Base-by-base conservation (phyloP, 2,113 vertebrate species). In the Bettongia penicillata region DNA sequence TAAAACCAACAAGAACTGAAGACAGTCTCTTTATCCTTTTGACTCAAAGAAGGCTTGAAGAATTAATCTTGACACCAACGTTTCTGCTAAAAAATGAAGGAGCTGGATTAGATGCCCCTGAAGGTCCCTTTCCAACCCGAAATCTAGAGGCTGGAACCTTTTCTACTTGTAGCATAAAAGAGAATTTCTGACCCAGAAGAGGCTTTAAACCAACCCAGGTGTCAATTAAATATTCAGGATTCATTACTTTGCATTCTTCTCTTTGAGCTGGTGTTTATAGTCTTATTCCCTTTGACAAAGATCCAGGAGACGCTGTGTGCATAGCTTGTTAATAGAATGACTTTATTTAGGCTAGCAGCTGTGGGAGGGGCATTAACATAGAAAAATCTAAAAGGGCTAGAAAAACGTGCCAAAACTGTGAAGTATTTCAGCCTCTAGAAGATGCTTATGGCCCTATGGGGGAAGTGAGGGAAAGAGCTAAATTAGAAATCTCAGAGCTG, bases 231-330 rank as follows among this genome's bases (percentile, higher is more conserved):
- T 48, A 28, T 49, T 24, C 25, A 31, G 48, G 48, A 50, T 43
- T 31, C 90, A 31, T 55, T 51, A 31, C 53, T 77, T 43, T 48
- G 11, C 10, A 91, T 94, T 19, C 25, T 47, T 37, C 22, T 93
- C 43, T 16, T 57, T 93, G 51, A 68, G 8, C 84, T 95, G 84
- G 43, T 93, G 23, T 52, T 90, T 93, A 10, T 93, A 84, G 14
- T 93, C 91, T 95, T 95, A 96, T 91, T 26, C 91, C 14, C 8
- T 92, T 94, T 92, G 23, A 8, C 94, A 94, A 96, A 24, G 90
- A 95, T 94, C 49, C 50, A 89, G 94, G 94, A 93, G 51, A 95
- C 89, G 49, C 24, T 31, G 23, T 5, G 5, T 52, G 37, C 68
- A 51, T 52, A 94, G 28, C 31, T 43, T 94, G 47, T 89, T 52